phyloP scores from a whole-genome alignment of 1,140 invertebrate species.

The Geopemphigus sp. region DNA sequence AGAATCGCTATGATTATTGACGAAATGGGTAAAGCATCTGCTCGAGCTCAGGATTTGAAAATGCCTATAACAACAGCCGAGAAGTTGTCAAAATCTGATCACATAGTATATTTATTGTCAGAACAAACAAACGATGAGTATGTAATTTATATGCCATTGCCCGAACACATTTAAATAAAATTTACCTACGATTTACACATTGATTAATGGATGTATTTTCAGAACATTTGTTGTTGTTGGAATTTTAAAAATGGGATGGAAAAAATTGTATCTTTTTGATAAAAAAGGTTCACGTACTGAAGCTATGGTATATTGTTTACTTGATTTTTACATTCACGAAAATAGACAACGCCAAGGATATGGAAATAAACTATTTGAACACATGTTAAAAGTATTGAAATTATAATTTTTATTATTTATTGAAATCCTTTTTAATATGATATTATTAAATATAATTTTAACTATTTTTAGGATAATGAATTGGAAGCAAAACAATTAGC shows the following conservation, averaged over 20 bases:
- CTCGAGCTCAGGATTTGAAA: slow-evolving; percentile 67
- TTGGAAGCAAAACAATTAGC: slow-evolving; percentile 73
- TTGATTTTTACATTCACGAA: slow-evolving; percentile 86
- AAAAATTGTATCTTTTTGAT: slow-evolving; percentile 82
- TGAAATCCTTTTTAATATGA: not conserved
- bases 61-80: slow-evolving; percentile 70
- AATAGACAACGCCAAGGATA: slow-evolving; percentile 73
- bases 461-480: slow-evolving; percentile 66
- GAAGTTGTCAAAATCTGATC: slow-evolving; percentile 67
- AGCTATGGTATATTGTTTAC: slow-evolving; percentile 72
- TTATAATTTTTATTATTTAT: not conserved
- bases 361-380: slow-evolving; percentile 74
- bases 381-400: slow-evolving; percentile 66
- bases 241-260: slow-evolving; percentile 78
- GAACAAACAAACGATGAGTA: slow-evolving; percentile 28
- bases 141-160: not conserved
- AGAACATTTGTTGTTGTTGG: slow-evolving; percentile 64
- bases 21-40: slow-evolving; percentile 70
- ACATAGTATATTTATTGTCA: slow-evolving; percentile 66
- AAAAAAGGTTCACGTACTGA: slow-evolving; percentile 67
- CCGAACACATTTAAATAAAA: not conserved
- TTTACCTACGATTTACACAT: not conserved
- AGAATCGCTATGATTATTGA: slow-evolving; percentile 60
- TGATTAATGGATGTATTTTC: slow-evolving; percentile 56
- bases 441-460: not conserved